Conservation (phyloP, 2,113 vertebrate species). For the Coptodon bakossiorum region DNA sequence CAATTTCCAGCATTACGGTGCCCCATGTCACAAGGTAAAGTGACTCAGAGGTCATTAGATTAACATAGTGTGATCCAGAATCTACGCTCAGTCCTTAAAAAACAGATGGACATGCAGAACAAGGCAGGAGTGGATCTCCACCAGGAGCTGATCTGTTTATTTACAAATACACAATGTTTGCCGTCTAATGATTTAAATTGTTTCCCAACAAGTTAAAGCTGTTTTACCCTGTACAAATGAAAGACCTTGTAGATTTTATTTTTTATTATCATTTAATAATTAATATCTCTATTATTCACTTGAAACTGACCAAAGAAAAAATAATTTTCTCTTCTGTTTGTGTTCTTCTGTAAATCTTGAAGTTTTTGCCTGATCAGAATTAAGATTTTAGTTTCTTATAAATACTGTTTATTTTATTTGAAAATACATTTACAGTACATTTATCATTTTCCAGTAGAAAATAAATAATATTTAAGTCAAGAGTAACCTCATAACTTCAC, state of each 20-base stretch:
- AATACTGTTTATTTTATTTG: background rate
- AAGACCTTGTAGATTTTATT: background rate
- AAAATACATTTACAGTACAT: background rate
- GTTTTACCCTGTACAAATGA: background rate
- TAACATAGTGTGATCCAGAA: background rate
- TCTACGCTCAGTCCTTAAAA: background rate
- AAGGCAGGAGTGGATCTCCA: background rate
- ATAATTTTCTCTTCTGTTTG: fast-evolving
- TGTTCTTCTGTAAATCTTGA: background rate
- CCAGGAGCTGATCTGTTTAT: background rate
- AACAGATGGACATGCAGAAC: background rate
- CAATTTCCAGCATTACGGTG: background rate
- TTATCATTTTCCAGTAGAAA: background rate
- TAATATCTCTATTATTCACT: background rate
- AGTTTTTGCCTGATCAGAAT: background rate
- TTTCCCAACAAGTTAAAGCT: background rate
- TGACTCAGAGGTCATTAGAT: no score
- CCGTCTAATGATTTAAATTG: background rate
- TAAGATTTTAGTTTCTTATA: background rate
- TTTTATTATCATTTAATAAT: background rate
- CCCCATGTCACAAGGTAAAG: background rate
- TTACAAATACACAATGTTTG: background rate
- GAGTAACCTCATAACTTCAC: background rate
- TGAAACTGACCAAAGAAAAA: background rate
- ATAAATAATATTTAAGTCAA: background rate